These are phyloP conservation scores for Origma solitaria DNA, from an alignment of 2,113 vertebrate genomes.

Conservation along the genomic window DNA sequence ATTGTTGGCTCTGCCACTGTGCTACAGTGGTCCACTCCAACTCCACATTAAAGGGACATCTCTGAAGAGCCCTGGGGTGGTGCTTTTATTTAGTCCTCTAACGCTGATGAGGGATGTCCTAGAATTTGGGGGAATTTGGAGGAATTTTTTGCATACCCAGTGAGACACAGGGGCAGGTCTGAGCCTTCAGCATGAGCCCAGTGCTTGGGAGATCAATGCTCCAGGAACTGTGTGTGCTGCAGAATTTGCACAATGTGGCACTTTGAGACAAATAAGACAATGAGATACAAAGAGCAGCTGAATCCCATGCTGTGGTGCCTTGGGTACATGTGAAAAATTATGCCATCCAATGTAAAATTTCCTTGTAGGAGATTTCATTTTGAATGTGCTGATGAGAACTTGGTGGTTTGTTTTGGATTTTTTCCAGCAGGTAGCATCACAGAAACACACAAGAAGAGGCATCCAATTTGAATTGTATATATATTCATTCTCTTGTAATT, in stretches of 20 bases:
- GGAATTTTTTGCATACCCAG: neutral
- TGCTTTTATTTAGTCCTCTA: neutral
- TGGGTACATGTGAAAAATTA: neutral
- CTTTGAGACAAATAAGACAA: neutral
- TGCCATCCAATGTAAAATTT: neutral
- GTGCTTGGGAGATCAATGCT: neutral
- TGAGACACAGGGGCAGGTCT: neutral
- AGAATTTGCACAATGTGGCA: neutral
- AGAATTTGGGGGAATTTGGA: neutral
- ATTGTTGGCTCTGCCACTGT: neutral
- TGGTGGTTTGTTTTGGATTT: neutral
- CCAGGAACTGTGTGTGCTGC: neutral
- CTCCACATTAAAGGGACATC: neutral
- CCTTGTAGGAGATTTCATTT: neutral
- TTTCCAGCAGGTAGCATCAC: neutral
- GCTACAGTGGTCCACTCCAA: neutral
- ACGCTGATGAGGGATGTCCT: neutral
- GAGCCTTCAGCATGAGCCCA: neutral
- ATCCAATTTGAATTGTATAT: neutral
- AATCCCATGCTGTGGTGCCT: neutral
- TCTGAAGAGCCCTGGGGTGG: neutral
- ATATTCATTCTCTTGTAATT: neutral
- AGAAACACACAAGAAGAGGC: neutral
- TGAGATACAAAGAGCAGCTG: neutral
- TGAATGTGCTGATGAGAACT: neutral